A percentile compares a stretch with the other conserved stretches of the same genome.
Evolutionary conservation across 2,113 vertebrate genomes (phyloP).

Genomic region (Leptocoma aspasia): DNA sequence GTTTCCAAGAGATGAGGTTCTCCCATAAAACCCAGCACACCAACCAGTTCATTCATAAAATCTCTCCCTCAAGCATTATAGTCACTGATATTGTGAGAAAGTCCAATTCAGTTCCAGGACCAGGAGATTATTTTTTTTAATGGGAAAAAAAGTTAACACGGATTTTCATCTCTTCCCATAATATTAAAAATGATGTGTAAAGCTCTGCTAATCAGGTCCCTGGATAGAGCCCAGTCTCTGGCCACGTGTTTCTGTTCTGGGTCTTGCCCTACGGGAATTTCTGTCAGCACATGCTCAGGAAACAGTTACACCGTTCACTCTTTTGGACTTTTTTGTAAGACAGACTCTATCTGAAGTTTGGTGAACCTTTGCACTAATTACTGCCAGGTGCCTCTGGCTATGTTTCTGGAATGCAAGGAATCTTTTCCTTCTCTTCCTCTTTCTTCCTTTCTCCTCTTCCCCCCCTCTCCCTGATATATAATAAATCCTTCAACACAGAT

Average conservation of each 20-base stretch:
- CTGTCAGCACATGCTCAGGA: slow-evolving; percentile 92
- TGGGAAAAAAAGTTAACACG: slow-evolving; percentile 1
- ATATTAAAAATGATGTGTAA: slow-evolving; percentile 71
- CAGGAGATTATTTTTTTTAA: not conserved
- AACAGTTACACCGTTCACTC: slow-evolving; percentile 89
- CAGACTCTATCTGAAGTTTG: slow-evolving; percentile 84
- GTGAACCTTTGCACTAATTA: slow-evolving; percentile 85
- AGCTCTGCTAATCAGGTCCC: slow-evolving; percentile 75
- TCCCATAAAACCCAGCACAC: not conserved
- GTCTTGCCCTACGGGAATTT: slow-evolving; percentile 76
- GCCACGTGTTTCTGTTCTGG: slow-evolving; percentile 84
- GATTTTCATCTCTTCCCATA: slow-evolving; percentile 64
- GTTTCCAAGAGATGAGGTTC: not conserved
- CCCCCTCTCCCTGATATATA: slow-evolving; percentile 29
- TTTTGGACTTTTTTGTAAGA: slow-evolving; percentile 56
- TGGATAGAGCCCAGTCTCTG: slow-evolving; percentile 72
- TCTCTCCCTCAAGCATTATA: not conserved
- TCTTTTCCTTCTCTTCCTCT: slow-evolving; percentile 66
- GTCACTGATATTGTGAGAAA: slow-evolving; percentile 33
- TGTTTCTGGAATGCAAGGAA: slow-evolving; percentile 79
- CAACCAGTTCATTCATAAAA: slow-evolving; percentile 50
- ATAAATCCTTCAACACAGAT: slow-evolving; percentile 71
- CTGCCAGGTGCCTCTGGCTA: slow-evolving; percentile 82
- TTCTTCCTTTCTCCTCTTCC: slow-evolving; percentile 5
- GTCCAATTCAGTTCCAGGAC: slow-evolving; percentile 45